Evolutionary conservation across 2,888 invertebrate genomes (phyloP), one percentile per base, ranked within the genome.

Genomic region (Erebia aethiops): DNA sequence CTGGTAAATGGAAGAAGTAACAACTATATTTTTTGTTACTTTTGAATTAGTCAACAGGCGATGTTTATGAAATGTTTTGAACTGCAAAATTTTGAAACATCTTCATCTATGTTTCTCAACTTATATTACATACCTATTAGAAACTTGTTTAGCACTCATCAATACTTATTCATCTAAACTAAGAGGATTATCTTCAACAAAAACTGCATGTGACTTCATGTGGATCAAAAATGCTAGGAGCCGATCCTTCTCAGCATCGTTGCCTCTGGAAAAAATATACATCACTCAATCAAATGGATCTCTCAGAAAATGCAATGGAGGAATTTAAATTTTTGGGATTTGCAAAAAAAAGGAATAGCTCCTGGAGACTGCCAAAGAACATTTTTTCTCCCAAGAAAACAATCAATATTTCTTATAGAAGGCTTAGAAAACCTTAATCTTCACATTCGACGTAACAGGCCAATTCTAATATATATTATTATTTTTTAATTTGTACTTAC

Each of bases 201-300:
- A 82, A 1, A 81, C 80, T 61, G 81, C 80, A 72, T 88, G 86
- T 1, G 89, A 83, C 67, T 85, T 86, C 75, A 91, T 72, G 76
- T 84, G 85, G 43, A 92, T 88, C 67, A 90, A 78, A 74, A 91
- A 89, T 0, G 90, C 91, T 41, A 91, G 71, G 9, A 92, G 78
- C 4, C 90, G 85, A 67, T 92, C 92, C 69, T 84, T 85, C 1
- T 85, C 84, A 0, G 87, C 82, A 0, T 88, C 86, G 1, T 84
- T 79, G 1, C 85, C 86, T 74, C 89, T 89, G 82, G 54, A 79
- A 79, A 61, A 64, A 71, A 61, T 60, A 43, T 8, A 13, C 46
- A 10, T n/a, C n/a, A n/a, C 26, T 4, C 2, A 3, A 26, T 1
- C 26, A 26, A 26, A 2, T 26, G 1, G 26, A 26, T 26, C 26